These are phyloP conservation scores for Labia minor DNA, from an alignment of 2,888 invertebrate genomes.

Conservation along the genomic window DNA sequence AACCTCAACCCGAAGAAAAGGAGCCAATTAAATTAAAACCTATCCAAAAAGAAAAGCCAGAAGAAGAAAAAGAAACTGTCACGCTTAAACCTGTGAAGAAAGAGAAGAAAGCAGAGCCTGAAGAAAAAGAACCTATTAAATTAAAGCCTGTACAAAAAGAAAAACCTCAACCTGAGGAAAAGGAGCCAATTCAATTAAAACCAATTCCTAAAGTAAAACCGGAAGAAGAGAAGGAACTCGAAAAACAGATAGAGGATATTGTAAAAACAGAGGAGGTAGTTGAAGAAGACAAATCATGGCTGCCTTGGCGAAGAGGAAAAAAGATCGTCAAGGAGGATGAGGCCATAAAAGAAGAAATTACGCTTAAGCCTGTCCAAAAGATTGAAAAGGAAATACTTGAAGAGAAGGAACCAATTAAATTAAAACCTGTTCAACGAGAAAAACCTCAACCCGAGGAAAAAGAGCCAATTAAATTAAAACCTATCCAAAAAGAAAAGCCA, in stretches of 20 bases:
- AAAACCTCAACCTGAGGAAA: constrained; percentile 21
- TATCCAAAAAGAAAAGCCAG: constrained; percentile 26
- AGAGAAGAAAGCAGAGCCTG: constrained; percentile 31
- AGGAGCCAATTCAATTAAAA: constrained; percentile 23
- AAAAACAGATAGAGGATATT: constrained; percentile 32
- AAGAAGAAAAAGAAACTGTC: constrained; percentile 29
- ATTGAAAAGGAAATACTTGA: too few species aligned
- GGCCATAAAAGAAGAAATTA: too few species aligned
- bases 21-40: constrained; percentile 23
- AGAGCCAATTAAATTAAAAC: constrained; percentile 31
- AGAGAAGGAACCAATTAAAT: constrained; percentile 29
- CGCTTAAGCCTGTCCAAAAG: too few species aligned
- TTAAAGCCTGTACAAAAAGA: constrained; percentile 22
- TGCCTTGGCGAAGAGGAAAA: constrained; percentile 21
- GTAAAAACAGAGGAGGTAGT: constrained; percentile 1
- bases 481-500: constrained; percentile 30
- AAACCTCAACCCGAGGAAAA: constrained; percentile 28
- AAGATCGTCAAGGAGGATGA: not conserved
- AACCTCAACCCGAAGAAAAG: constrained; percentile 21
- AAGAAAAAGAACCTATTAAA: constrained; percentile 26
- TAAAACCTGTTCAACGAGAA: constrained; percentile 29
- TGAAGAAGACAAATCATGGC: not conserved
- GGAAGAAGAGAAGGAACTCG: constrained; percentile 27
- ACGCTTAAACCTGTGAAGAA: constrained; percentile 32
- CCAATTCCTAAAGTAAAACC: constrained; percentile 26